A percentile compares a stretch with the other conserved stretches of the same genome.
Evolutionary conservation across 2,888 invertebrate genomes (phyloP).

Genomic region (Clivina fossor): DNA sequence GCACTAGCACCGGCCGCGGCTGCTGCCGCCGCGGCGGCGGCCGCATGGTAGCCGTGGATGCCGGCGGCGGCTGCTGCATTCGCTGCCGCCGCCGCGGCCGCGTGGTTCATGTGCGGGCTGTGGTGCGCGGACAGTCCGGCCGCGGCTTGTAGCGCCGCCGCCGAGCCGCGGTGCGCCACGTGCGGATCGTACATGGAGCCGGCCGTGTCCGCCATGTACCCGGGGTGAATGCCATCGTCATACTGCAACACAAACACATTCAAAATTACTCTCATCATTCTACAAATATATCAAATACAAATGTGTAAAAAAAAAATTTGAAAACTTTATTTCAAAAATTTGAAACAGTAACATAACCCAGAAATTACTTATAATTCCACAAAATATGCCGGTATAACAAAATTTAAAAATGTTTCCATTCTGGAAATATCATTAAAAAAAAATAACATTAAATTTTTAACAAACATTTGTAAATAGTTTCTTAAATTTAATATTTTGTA

Average conservation of each 20-base stretch:
- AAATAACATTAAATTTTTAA: not conserved
- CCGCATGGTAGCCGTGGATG: slow-evolving; percentile 80
- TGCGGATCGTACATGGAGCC: slow-evolving; percentile 76
- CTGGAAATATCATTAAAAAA: too few relatives aligned
- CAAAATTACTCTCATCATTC: too few relatives aligned
- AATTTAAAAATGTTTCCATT: too few relatives aligned
- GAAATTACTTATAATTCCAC: too few relatives aligned
- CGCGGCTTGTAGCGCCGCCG: too few relatives aligned
- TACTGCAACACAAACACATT: slow-evolving; percentile 64
- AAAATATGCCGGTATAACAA: too few relatives aligned
- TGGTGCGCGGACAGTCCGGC: slow-evolving; percentile 71
- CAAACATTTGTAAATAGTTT: not conserved
- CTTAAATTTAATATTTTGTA: not conserved
- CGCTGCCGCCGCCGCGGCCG: slow-evolving; percentile 61
- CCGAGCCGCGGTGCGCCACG: slow-evolving; percentile 65
- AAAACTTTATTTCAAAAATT: not conserved
- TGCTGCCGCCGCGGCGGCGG: slow-evolving; percentile 62
- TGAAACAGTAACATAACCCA: too few relatives aligned
- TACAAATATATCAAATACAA: too few relatives aligned
- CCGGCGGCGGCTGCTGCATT: slow-evolving; percentile 64
- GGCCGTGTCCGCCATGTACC: slow-evolving; percentile 78
- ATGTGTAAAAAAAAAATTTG: not conserved
- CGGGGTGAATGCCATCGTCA: slow-evolving; percentile 91
- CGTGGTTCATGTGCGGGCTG: slow-evolving; percentile 79
- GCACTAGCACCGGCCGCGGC: slow-evolving; percentile 74